Evolutionary conservation across 2,888 invertebrate genomes (phyloP).

Genomic region (Drosophila subsilvestris): DNA sequence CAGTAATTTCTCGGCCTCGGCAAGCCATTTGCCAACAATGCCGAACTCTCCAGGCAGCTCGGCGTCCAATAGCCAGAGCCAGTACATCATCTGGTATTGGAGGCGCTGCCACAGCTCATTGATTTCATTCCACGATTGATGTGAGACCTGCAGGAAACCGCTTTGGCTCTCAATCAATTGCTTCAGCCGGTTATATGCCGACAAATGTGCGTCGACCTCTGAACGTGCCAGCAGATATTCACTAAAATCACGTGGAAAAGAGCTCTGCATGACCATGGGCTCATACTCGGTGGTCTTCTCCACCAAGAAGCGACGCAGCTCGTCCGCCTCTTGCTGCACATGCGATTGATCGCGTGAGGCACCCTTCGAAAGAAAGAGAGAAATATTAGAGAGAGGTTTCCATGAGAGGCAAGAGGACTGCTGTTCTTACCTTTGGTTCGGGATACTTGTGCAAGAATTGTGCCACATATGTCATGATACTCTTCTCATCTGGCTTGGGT

Average conservation of each 20-base stretch:
- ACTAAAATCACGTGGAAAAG: slow-evolving; percentile 91
- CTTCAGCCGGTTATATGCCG: slow-evolving; percentile 90
- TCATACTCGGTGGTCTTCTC: slow-evolving; percentile 91
- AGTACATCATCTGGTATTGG: slow-evolving; percentile 90
- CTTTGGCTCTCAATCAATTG: slow-evolving; percentile 90
- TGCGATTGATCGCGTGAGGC: slow-evolving; percentile 90
- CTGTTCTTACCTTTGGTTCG: slow-evolving; percentile 88
- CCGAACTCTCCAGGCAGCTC: slow-evolving; percentile 94
- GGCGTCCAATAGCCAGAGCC: slow-evolving; percentile 95
- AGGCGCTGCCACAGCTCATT: slow-evolving; percentile 92
- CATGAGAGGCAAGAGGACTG: background rate
- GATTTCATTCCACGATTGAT: slow-evolving; percentile 93
- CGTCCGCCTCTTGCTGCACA: slow-evolving; percentile 92
- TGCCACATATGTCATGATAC: slow-evolving; percentile 99
- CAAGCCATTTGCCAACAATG: slow-evolving; percentile 94
- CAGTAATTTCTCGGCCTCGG: slow-evolving; percentile 92
- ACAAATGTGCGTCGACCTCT: slow-evolving; percentile 90
- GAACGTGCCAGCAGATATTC: slow-evolving; percentile 91
- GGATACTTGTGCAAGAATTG: slow-evolving; percentile 98
- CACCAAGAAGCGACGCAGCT: slow-evolving; percentile 92
- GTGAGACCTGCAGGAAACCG: slow-evolving; percentile 91
- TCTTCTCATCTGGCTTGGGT: slow-evolving; percentile 97
- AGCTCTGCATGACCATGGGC: slow-evolving; percentile 90
- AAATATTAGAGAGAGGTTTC: background rate
- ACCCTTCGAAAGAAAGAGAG: slow-evolving; percentile 83